Percentiles rank a stretch among this genome's conserved stretches.
Conservation (phyloP, 1,140 invertebrate genomes). For the Drosophila nikananu region DNA sequence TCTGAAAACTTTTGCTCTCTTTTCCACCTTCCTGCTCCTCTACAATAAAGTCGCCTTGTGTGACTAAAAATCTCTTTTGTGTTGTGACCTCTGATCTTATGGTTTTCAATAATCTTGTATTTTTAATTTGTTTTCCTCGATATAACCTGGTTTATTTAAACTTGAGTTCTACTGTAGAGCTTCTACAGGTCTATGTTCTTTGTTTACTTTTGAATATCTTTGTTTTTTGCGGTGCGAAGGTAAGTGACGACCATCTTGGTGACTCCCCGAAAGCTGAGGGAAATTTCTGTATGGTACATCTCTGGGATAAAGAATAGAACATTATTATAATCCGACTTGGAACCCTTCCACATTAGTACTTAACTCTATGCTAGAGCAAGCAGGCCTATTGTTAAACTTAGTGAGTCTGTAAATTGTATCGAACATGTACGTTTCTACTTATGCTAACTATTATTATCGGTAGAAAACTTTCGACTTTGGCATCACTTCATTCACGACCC, state of each 20-base stretch:
- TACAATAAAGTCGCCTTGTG: constrained; percentile 4
- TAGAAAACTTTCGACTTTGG: constrained; percentile 38
- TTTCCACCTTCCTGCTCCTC: constrained; percentile 24
- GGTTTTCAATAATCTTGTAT: constrained; percentile 12
- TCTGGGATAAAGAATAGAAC: neutral
- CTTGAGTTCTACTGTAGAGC: constrained; percentile 24
- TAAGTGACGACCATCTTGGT: constrained; percentile 31
- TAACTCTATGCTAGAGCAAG: constrained; percentile 56
- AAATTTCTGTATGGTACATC: neutral
- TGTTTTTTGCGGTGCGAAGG: constrained; percentile 48
- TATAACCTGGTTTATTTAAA: constrained; percentile 13
- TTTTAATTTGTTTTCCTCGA: constrained; percentile 8
- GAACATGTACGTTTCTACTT: constrained; percentile 42
- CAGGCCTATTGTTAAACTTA: constrained; percentile 65
- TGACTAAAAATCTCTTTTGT: constrained; percentile 5
- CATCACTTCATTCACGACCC: constrained; percentile 39
- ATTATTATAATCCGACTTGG: constrained; percentile 3
- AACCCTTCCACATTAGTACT: constrained; percentile 22
- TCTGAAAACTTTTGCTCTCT: constrained; percentile 36
- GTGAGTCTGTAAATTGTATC: constrained; percentile 51
- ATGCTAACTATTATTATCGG: constrained; percentile 53
- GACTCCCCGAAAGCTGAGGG: constrained; percentile 5
- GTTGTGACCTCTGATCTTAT: constrained; percentile 13
- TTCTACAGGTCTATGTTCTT: constrained; percentile 22
- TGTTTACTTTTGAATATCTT: constrained; percentile 26